Base-by-base conservation (phyloP, 2,888 invertebrate species). In the Andrena minutula region DNA sequence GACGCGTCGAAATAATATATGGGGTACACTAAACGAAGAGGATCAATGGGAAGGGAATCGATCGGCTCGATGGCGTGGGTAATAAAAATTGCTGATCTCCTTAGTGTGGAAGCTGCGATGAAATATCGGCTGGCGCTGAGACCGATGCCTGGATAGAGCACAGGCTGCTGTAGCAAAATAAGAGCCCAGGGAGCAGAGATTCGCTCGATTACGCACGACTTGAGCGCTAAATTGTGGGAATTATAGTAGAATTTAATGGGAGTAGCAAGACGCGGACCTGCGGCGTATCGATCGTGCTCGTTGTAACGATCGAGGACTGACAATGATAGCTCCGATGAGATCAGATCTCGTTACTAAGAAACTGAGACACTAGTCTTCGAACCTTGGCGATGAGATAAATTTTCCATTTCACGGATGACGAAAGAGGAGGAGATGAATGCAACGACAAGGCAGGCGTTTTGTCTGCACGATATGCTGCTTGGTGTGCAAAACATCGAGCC, bases 211-310 rank as follows among this genome's bases (percentile, higher is more conserved):
- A 79, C 69, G 32, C 58, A 53, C 61, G 65, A 53, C 64, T 65
- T 51, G 64, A 26, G 51, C 28, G 20, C 16, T 20, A 63, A 80
- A 75, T 66, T 60, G 66, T 35, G 41, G 58, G 75, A 80, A 75
- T 85, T 76, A 68, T 63, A 60, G 76, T 16, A 49, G 79, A 56
- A 68, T 81, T 65, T 69, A 80, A 85, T 80, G 72, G 80, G 53
- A 80, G 76, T 65, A 35, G 53, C 20, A 35, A 30, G 63, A 28
- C 23, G 53, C 10, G 58, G 71, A 68, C 30, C 26, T 47, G 61
- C n/a, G 35, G 23, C 8, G 7, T 68, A 80, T 78, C 72, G 72
- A 80, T 58, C 56, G 65, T 10, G 30, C 35, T 58, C 47, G 30
- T 23, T 51, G 23, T 49, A 73, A 58, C 12, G 58, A 2, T 32